Conservation (phyloP, 2,113 vertebrate genomes). For the Megaceryle maxima region DNA sequence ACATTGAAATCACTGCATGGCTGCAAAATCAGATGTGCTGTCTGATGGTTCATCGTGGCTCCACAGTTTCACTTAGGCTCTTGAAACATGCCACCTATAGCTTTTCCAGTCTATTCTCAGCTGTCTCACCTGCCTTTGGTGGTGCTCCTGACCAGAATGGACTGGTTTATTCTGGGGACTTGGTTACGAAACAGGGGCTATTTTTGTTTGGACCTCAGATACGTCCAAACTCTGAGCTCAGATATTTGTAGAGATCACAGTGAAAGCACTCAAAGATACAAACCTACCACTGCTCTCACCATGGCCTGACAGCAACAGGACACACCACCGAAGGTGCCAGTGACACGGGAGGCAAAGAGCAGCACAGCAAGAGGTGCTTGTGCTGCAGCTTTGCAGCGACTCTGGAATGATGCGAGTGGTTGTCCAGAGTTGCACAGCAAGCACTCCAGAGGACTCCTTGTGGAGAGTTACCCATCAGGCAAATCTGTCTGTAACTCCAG, state of each 20-base stretch:
- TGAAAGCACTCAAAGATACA: background rate
- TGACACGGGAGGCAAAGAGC: background rate
- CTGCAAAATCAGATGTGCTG: background rate
- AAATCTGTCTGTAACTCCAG: rapidly evolving
- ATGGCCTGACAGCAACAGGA: background rate
- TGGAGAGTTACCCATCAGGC: background rate
- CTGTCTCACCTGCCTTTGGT: background rate
- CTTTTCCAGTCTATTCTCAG: background rate
- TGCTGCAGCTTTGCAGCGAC: background rate
- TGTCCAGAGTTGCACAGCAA: background rate
- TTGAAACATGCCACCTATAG: background rate
- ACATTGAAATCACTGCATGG: background rate
- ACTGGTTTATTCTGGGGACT: background rate
- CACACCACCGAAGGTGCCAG: background rate
- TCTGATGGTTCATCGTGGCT: background rate
- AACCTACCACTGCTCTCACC: background rate
- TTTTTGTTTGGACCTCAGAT: background rate
- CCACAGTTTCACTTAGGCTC: background rate
- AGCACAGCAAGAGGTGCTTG: background rate
- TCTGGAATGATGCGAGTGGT: rapidly evolving
- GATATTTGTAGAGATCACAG: rapidly evolving
- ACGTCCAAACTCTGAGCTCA: background rate
- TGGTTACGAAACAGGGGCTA: background rate
- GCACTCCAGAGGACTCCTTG: background rate
- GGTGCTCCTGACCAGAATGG: background rate